Base-by-base conservation (phyloP, 2,113 vertebrate genomes). In the Myocastor coypus region DNA sequence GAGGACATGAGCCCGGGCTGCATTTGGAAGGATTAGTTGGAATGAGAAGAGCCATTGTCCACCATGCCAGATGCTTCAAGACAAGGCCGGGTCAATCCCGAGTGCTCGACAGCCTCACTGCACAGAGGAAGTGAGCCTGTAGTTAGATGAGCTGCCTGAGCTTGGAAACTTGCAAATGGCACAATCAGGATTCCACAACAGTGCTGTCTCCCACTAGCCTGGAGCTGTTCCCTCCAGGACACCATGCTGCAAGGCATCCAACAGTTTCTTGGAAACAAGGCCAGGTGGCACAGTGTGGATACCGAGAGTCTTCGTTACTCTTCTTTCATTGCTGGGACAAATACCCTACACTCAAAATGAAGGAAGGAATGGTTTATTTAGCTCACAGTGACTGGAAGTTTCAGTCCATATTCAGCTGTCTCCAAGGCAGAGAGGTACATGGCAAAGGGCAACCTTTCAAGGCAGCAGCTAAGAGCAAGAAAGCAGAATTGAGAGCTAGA, bases 131-230 rank as follows among this genome's bases (percentile, higher is more conserved):
- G 55, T 80, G 92, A 89, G 11, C 32, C 28, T 63, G 84, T 85
- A 46, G 17, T 42, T 77, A 40, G 14, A 87, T 42, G 77, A 64
- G 81, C 50, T 52, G 50, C 52, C 85, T 80, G 88, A 85, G 64
- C 66, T 46, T 10, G 16, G 52, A 85, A 91, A 89, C 19, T 37
- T 84, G 82, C n/a, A 69, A 55, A 42, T 19, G 32, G 42, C n/a
- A 13, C 9, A 52, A 32, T 28, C 26, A 96, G 85, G 87, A 87
- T 93, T 78, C 82, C 57, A 91, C 42, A 91, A 77, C 50, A 91
- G 26, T 13, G 83, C 28, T 20, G 16, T 68, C 19, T 85, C 52
- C 46, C 59, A 34, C 63, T 42, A 92, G 78, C 55, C 37, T 84
- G 50, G 42, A 59, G 50, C 28, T 71, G 16, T 78, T 71, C 30